phyloP scores from a whole-genome alignment of 2,888 invertebrate species.

The Drosophila falleni region DNA sequence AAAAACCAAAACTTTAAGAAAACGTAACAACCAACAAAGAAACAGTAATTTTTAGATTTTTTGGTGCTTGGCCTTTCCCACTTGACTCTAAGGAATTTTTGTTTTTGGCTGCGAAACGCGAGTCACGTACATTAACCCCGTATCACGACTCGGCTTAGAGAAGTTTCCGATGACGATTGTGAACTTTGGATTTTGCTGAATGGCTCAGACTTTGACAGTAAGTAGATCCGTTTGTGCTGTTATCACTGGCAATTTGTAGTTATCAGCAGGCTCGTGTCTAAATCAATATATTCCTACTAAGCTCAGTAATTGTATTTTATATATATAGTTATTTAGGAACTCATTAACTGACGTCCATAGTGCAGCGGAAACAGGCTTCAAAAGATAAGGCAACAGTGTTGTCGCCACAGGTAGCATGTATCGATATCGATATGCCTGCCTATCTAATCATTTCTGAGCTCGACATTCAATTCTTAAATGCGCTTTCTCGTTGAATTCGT shows the following conservation, averaged over 20 bases:
- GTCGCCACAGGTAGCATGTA: constrained; percentile 36
- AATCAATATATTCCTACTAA: constrained; percentile 31
- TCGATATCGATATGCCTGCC: background rate
- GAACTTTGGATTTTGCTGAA: constrained; percentile 29
- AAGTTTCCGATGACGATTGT: constrained; percentile 34
- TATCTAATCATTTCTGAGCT: constrained; percentile 10
- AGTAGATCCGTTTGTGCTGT: constrained; percentile 39
- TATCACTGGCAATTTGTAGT: constrained; percentile 28
- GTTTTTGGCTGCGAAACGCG: constrained; percentile 31
- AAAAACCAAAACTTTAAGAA: constrained; percentile 33
- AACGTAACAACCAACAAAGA: constrained; percentile 22
- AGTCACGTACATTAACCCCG: constrained; percentile 53
- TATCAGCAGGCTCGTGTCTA: constrained; percentile 34
- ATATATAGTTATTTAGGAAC: constrained; percentile 24
- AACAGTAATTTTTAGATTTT: constrained; percentile 9
- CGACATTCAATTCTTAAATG: constrained; percentile 25
- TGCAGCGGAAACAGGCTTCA: constrained; percentile 50
- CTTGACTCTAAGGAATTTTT: constrained; percentile 23
- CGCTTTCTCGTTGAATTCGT: constrained; percentile 15
- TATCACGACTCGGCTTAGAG: constrained; percentile 23
- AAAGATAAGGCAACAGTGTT: constrained; percentile 33
- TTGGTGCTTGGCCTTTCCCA: constrained; percentile 32
- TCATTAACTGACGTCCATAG: constrained; percentile 37
- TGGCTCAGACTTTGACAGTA: constrained; percentile 12
- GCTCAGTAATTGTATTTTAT: constrained; percentile 21